These are phyloP conservation scores for Nycticorax nycticorax DNA, from an alignment of 2,113 vertebrate species.

Conservation along the genomic window DNA sequence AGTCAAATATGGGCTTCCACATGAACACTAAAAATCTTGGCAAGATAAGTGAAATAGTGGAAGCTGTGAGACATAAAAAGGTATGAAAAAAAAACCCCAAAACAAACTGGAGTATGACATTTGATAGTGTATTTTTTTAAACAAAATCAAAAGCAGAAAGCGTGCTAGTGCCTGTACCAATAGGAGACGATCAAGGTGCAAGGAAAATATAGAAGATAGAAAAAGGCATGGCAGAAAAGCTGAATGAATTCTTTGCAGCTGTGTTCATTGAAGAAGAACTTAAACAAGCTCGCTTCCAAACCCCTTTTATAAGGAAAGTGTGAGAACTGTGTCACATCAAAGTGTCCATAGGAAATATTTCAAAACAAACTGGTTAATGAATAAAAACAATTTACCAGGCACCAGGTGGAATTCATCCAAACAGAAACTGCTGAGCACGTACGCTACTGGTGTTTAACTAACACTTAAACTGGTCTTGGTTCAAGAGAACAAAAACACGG, in stretches of 20 bases:
- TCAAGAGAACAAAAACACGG: background rate
- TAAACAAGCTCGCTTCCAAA: background rate
- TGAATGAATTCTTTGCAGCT: background rate
- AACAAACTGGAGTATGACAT: background rate
- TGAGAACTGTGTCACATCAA: background rate
- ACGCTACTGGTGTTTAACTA: background rate
- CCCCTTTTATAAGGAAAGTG: accelerated
- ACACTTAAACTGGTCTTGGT: background rate
- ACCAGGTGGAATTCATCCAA: background rate
- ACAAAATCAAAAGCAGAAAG: background rate
- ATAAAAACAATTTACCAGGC: background rate
- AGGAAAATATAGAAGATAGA: background rate
- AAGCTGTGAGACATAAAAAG: background rate
- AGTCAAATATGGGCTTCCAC: background rate
- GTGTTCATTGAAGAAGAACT: background rate
- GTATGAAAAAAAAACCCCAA: background rate
- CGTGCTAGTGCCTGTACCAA: background rate
- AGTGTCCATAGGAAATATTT: background rate
- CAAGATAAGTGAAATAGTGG: background rate
- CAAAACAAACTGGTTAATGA: background rate
- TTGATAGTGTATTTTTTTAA: background rate
- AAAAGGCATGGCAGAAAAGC: background rate
- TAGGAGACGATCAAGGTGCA: background rate
- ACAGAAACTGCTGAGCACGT: background rate
- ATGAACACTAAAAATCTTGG: background rate